Evolutionary conservation across 2,113 vertebrate species (phyloP).

Genomic region (Rostratula benghalensis): DNA sequence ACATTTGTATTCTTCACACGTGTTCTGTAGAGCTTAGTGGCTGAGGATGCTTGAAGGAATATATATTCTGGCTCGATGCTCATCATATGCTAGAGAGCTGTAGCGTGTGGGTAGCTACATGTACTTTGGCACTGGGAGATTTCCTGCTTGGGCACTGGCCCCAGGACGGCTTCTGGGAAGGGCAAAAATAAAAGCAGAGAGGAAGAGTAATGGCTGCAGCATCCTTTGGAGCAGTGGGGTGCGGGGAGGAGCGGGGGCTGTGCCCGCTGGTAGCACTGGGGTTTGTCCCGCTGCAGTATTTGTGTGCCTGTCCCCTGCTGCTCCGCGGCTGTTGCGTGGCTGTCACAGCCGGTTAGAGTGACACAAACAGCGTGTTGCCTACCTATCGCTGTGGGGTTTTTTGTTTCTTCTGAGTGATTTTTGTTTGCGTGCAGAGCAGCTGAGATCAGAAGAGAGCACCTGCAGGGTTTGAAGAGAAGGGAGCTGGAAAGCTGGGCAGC

Average conservation of each 20-base stretch:
- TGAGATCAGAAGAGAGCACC: not conserved
- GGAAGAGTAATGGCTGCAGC: not conserved
- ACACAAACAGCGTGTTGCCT: not conserved
- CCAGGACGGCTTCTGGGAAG: not conserved
- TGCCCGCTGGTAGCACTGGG: accelerated
- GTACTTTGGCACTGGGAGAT: not conserved
- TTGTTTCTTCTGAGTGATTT: constrained; percentile 25
- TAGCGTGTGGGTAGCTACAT: not conserved
- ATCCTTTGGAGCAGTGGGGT: not conserved
- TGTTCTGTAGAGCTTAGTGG: not conserved
- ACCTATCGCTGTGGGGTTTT: not conserved
- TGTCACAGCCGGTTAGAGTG: constrained; percentile 43
- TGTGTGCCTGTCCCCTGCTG: accelerated
- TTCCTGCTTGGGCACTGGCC: not conserved
- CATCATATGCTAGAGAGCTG: not conserved
- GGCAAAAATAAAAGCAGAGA: not conserved
- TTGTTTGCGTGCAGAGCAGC: constrained; percentile 19
- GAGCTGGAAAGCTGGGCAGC: not conserved
- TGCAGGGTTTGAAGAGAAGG: not conserved
- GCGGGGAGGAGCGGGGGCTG: not conserved
- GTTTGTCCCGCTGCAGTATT: accelerated
- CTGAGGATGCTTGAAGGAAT: not conserved
- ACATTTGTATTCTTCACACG: not conserved
- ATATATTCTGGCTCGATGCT: not conserved
- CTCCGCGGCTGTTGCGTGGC: not conserved